phyloP scores from a whole-genome alignment of 2,113 vertebrate genomes.

The Candoia aspera region DNA sequence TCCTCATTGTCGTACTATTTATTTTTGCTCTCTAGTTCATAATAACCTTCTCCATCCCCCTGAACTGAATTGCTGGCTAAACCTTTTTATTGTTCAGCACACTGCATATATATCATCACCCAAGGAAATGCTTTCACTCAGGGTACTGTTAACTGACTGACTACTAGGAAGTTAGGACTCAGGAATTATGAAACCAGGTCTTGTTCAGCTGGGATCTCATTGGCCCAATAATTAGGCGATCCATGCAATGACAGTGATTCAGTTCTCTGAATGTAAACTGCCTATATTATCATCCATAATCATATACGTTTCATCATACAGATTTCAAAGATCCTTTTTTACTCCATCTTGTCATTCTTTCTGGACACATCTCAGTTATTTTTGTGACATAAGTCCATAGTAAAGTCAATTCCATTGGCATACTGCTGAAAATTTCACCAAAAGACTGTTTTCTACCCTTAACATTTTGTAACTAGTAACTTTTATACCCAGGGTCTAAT shows the following conservation, averaged over 20 bases:
- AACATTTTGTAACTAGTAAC: neutral
- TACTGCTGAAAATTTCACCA: neutral
- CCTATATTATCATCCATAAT: neutral
- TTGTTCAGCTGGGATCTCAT: neutral
- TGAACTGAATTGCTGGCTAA: neutral
- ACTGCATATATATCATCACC: fast-evolving
- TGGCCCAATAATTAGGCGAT: neutral
- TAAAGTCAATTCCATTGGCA: neutral
- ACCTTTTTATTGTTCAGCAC: fast-evolving
- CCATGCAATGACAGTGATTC: neutral
- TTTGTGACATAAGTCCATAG: neutral
- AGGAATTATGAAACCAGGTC: slow-evolving; percentile 19
- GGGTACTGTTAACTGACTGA: slow-evolving; percentile 14
- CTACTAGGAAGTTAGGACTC: neutral
- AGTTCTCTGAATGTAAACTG: neutral
- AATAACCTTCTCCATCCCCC: fast-evolving
- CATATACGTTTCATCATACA: neutral
- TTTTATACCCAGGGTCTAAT: neutral
- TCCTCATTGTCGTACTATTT: neutral
- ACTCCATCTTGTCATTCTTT: neutral
- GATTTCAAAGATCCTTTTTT: neutral
- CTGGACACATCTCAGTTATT: neutral
- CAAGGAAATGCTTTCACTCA: neutral
- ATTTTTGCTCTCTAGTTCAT: neutral
- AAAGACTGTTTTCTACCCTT: neutral